phyloP scores from a whole-genome alignment of 64 coral and sea anemone genomes.

The Pocillopora verrucosa region DNA sequence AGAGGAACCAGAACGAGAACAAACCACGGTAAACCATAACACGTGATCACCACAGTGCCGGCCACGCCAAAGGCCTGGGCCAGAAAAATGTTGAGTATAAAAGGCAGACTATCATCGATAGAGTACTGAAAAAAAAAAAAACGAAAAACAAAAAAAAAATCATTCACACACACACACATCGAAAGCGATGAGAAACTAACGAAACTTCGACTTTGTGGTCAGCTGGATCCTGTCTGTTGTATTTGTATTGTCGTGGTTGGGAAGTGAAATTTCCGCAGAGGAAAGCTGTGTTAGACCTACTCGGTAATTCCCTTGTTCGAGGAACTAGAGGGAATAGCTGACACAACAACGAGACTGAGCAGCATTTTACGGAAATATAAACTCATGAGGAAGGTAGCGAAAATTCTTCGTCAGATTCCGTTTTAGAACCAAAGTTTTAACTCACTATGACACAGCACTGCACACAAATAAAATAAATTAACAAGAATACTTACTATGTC shows the following conservation, averaged over 20 bases:
- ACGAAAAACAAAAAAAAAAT: background rate
- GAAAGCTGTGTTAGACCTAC: too few relatives aligned
- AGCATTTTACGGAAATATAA: too few relatives aligned
- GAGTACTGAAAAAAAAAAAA: conserved; percentile 70
- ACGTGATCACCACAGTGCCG: conserved; percentile 92
- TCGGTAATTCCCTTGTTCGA: too few relatives aligned
- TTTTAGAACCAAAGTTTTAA: background rate
- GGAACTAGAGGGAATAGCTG: too few relatives aligned
- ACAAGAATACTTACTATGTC: conserved; percentile 72
- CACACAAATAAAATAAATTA: background rate
- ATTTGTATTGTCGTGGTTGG: too few relatives aligned
- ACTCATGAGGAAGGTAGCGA: too few relatives aligned
- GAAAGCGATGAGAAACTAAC: background rate
- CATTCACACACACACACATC: background rate
- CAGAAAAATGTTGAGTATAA: conserved; percentile 96
- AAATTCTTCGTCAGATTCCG: background rate
- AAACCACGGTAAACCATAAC: conserved; percentile 97
- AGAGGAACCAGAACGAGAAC: conserved; percentile 86
- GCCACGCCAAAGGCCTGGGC: conserved; percentile 91
- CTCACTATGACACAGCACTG: background rate
- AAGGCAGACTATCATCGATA: conserved; percentile 94
- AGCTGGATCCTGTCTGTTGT: too few relatives aligned
- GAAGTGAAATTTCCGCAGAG: too few relatives aligned
- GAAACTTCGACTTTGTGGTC: too few relatives aligned
- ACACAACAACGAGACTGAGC: too few relatives aligned